A percentile compares a stretch with the other conserved stretches of the same genome.
These are phyloP conservation scores for Amphiprion percula DNA, from an alignment of 2,113 vertebrate genomes.

Conservation along the genomic window DNA sequence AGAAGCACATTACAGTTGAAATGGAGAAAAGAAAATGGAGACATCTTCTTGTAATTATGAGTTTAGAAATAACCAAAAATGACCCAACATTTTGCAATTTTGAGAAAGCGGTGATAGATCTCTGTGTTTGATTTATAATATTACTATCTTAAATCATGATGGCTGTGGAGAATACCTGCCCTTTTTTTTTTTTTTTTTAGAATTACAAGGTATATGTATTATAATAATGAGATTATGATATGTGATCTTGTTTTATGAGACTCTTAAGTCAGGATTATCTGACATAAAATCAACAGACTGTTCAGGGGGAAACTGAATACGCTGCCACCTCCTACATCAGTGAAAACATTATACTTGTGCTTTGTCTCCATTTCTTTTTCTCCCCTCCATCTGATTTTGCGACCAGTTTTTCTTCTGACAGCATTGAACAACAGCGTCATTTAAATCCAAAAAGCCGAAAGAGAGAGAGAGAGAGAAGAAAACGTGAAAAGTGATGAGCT, in stretches of 20 bases:
- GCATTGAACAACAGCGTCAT: constrained; percentile 34
- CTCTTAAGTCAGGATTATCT: not conserved
- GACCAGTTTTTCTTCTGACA: constrained; percentile 22
- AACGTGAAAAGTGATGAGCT: constrained; percentile 46
- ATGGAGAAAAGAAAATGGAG: too few relatives aligned
- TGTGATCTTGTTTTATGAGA: not conserved
- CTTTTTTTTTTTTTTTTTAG: too few relatives aligned
- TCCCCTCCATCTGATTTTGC: constrained; percentile 15
- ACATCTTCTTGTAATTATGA: not conserved
- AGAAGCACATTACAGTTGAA: not conserved
- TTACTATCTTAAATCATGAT: not conserved
- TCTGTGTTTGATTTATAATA: not conserved
- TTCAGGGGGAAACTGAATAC: constrained; percentile 1
- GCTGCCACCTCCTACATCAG: constrained; percentile 24
- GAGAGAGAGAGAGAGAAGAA: not conserved
- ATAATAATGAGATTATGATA: not conserved
- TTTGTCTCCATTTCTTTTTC: constrained; percentile 24
- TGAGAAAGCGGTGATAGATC: not conserved
- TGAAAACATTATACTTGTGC: not conserved
- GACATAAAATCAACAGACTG: not conserved
- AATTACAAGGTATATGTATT: not conserved
- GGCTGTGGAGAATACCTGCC: not conserved
- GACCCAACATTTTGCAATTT: too few relatives aligned
- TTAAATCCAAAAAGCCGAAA: constrained; percentile 43
- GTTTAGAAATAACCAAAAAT: not conserved